Conservation (phyloP, 92 coral and sea anemone species). For the Paragorgia papillata region DNA sequence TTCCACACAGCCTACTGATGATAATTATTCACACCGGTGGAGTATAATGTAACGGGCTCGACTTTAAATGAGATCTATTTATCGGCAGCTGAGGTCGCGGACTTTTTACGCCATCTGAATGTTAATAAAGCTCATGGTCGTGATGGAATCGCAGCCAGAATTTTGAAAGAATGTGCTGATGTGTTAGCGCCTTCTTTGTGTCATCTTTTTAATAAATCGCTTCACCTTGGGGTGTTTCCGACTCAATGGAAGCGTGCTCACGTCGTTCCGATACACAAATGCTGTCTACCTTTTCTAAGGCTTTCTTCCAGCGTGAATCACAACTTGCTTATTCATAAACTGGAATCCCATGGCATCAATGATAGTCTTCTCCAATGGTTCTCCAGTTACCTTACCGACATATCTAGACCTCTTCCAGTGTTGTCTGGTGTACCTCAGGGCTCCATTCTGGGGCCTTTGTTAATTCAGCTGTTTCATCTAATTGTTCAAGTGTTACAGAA, state of each 20-base stretch:
- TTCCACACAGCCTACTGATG: conserved; percentile 5
- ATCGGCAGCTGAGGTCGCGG: conserved; percentile 25
- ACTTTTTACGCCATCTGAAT: conserved; percentile 15
- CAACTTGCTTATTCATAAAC: not conserved
- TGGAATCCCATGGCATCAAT: conserved; percentile 3
- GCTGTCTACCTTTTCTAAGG: not conserved
- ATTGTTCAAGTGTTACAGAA: conserved; percentile 23
- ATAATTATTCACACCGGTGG: not conserved
- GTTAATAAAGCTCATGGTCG: conserved; percentile 19
- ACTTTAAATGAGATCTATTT: not conserved
- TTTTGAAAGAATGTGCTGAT: conserved; percentile 25
- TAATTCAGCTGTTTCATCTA: conserved; percentile 10
- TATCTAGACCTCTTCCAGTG: conserved; percentile 9
- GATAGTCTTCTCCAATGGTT: conserved; percentile 5
- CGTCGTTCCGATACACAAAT: conserved; percentile 30
- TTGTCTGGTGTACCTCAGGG: conserved; percentile 20
- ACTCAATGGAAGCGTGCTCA: conserved; percentile 24
- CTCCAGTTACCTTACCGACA: not conserved
- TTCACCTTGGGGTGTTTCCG: not conserved
- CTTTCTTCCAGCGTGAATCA: not conserved
- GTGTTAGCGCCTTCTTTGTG: conserved; percentile 40
- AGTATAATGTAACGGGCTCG: not conserved
- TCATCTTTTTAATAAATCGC: conserved; percentile 28
- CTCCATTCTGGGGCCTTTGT: not conserved
- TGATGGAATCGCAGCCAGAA: conserved; percentile 33